Conservation (phyloP, 2,888 invertebrate species). For the Scaptomyza reducta region DNA sequence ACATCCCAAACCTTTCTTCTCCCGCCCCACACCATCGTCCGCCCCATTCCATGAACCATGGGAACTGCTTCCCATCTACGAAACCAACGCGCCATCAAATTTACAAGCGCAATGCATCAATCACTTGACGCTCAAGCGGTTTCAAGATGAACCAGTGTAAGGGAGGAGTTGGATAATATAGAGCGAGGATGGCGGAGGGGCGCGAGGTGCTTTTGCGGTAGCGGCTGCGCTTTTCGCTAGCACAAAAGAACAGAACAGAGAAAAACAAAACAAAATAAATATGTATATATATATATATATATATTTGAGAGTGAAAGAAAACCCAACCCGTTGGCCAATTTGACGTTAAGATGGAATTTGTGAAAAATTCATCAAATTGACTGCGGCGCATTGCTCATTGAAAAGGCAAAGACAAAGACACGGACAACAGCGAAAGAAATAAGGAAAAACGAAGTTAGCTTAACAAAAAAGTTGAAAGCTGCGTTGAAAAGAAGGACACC, state of each 20-base stretch:
- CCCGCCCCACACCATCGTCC: no score
- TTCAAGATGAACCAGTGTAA: constrained; percentile 47
- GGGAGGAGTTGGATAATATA: constrained; percentile 4
- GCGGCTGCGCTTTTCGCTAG: constrained; percentile 60
- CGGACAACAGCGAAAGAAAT: neutral
- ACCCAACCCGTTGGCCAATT: constrained; percentile 64
- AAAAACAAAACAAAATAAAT: neutral
- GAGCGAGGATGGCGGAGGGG: neutral
- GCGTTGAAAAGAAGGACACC: constrained; percentile 12
- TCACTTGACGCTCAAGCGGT: constrained; percentile 67
- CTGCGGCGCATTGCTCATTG: constrained; percentile 66
- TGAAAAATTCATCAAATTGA: constrained; percentile 78
- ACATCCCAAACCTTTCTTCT: neutral
- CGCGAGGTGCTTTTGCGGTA: constrained; percentile 24
- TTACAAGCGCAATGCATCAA: constrained; percentile 78
- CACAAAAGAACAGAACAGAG: constrained; percentile 26
- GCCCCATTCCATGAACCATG: constrained; percentile 1
- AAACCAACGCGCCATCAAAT: constrained; percentile 68
- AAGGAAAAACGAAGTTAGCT: neutral
- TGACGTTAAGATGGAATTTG: constrained; percentile 77
- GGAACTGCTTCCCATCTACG: constrained; percentile 27
- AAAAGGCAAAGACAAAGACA: constrained; percentile 43
- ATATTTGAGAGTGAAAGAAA: constrained; percentile 15
- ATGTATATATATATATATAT: constrained; percentile 1
- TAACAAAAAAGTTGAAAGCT: neutral